A percentile compares a stretch with the other conserved stretches of the same genome.
phyloP scores from a whole-genome alignment of 2,888 invertebrate genomes.

The Spilarctia lutea region DNA sequence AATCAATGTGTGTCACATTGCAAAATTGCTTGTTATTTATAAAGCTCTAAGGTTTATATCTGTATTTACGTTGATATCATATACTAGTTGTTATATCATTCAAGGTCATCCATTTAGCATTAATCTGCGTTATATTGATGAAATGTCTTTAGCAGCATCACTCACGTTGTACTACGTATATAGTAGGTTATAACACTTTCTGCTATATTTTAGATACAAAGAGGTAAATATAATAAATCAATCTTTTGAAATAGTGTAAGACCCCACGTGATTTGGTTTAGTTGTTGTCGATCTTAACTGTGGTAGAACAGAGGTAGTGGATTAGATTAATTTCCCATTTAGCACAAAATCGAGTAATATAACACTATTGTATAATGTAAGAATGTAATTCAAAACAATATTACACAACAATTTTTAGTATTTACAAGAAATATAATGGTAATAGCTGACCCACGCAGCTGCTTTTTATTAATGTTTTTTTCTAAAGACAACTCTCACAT shows the following conservation, averaged over 20 bases:
- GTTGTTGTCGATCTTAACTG: background rate
- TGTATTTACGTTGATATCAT: background rate
- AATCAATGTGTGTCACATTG: background rate
- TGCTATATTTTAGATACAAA: background rate
- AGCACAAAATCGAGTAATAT: background rate
- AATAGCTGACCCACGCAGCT: no score
- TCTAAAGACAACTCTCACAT: no score
- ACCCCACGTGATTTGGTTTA: background rate
- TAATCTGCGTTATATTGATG: background rate
- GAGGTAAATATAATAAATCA: background rate
- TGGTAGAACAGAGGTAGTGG: background rate
- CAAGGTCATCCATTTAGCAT: background rate
- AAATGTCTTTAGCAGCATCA: background rate
- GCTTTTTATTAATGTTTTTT: no score
- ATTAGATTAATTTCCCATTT: no score
- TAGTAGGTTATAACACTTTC: background rate
- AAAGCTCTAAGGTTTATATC: background rate
- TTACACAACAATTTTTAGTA: no score
- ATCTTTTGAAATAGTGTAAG: background rate
- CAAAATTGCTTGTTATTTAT: background rate
- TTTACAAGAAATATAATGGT: no score
- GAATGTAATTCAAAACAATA: no score
- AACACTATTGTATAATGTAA: no score
- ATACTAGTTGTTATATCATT: background rate
- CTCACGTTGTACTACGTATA: background rate